phyloP scores from a whole-genome alignment of 2,888 invertebrate species.

The Sialis fuliginosa region DNA sequence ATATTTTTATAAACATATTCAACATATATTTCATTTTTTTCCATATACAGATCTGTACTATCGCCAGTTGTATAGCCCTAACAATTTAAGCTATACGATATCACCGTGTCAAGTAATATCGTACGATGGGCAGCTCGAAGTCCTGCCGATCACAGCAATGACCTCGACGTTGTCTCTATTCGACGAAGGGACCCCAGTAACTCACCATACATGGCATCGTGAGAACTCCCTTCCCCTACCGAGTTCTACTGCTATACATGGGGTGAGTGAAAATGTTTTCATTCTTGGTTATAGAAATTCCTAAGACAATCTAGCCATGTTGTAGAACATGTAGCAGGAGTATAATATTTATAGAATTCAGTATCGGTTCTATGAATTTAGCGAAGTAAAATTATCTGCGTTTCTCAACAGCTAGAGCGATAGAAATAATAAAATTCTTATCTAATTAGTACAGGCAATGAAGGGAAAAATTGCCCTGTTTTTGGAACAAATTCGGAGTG shows the following conservation, averaged over 20 bases:
- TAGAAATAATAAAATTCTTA: too few species aligned
- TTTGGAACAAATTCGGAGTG: too few species aligned
- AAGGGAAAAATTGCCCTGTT: too few species aligned
- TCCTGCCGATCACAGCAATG: conserved; percentile 1
- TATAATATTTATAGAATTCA: too few species aligned
- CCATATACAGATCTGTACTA: conserved; percentile 1
- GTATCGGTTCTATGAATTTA: too few species aligned
- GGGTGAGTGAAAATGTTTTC: too few species aligned
- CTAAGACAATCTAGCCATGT: too few species aligned
- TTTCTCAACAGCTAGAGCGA: too few species aligned
- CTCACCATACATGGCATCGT: not conserved
- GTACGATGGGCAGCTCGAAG: conserved; percentile 2
- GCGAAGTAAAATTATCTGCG: too few species aligned
- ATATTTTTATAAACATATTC: not conserved
- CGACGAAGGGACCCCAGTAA: not conserved
- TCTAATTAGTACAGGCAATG: too few species aligned
- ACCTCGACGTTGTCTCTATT: not conserved
- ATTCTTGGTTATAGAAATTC: too few species aligned
- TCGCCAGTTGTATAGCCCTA: conserved; percentile 3
- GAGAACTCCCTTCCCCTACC: not conserved
- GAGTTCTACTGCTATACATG: not conserved
- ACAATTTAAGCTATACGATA: conserved; percentile 3
- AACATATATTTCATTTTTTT: not conserved
- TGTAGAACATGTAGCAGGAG: too few species aligned
- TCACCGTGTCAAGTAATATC: conserved; percentile 5